A percentile compares a stretch with the other conserved stretches of the same genome.
phyloP scores from a whole-genome alignment of 2,888 invertebrate species.

The Dicranocentrus wangi region DNA sequence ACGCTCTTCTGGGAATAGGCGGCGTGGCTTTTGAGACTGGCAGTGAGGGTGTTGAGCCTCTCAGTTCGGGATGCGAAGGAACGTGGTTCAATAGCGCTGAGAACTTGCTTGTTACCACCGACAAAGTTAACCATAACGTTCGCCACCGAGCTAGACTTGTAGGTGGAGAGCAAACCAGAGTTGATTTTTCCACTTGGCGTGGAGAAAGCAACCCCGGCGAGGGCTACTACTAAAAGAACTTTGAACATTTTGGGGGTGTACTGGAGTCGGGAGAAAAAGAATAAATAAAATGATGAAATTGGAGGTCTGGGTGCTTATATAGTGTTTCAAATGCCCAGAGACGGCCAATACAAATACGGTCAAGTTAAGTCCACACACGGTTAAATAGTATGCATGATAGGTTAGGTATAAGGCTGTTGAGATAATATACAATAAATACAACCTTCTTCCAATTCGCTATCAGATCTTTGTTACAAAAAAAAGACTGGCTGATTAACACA shows the following conservation, averaged over 20 bases:
- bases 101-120: slow-evolving; percentile 23
- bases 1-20: slow-evolving; percentile 23
- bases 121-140: slow-evolving; percentile 36
- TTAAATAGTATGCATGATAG: too few relatives aligned
- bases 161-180: neutral
- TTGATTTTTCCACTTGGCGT: slow-evolving; percentile 8
- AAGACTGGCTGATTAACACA: too few relatives aligned
- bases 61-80: slow-evolving; percentile 17
- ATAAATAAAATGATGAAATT: neutral
- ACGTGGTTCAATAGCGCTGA: slow-evolving; percentile 7
- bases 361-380: too few relatives aligned
- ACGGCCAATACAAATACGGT: too few relatives aligned
- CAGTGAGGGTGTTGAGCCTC: slow-evolving; percentile 9
- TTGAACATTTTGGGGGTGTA: slow-evolving; percentile 24
- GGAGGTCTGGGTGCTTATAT: too few relatives aligned
- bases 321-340: too few relatives aligned
- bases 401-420: too few relatives aligned
- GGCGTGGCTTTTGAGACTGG: neutral
- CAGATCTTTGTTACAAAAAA: too few relatives aligned
- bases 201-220: slow-evolving; percentile 26
- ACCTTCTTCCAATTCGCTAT: too few relatives aligned
- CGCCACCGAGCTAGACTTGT: neutral
- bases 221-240: slow-evolving; percentile 5
- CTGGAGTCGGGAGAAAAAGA: neutral
- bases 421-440: too few relatives aligned